Evolutionary conservation across 2,888 invertebrate species (phyloP).

Genomic region (Thecophora atra): DNA sequence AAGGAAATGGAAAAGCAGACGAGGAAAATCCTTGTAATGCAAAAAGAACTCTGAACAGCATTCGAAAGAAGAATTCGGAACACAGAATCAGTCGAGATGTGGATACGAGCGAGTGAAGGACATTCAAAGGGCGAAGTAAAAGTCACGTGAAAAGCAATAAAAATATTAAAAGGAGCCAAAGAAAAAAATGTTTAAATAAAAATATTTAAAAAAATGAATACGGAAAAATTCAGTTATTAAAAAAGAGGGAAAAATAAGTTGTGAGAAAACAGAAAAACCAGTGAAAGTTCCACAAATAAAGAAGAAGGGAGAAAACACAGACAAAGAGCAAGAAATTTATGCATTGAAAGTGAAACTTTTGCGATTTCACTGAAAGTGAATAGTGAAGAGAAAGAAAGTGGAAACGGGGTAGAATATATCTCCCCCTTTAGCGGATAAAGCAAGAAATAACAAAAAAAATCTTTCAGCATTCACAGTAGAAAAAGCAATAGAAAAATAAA

Average conservation of each 20-base stretch:
- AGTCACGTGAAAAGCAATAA: slow-evolving; percentile 13
- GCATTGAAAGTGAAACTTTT: slow-evolving; percentile 5
- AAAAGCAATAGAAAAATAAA: neutral
- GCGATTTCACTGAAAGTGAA: neutral
- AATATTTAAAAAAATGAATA: neutral
- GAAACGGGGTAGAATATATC: too few relatives aligned
- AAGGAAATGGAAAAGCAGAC: neutral
- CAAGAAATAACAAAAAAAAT: too few relatives aligned
- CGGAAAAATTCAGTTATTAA: too few relatives aligned
- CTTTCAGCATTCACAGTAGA: too few relatives aligned
- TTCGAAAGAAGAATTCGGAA: slow-evolving; percentile 13
- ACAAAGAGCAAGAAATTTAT: neutral
- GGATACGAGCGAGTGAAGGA: slow-evolving; percentile 47
- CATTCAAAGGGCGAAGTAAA: slow-evolving; percentile 20
- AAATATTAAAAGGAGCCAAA: neutral
- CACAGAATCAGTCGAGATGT: slow-evolving; percentile 50
- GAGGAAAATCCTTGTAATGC: slow-evolving; percentile 1
- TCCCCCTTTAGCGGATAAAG: too few relatives aligned
- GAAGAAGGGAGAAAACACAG: neutral
- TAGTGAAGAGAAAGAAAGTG: neutral
- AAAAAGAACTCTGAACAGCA: slow-evolving; percentile 16
- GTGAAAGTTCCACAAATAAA: neutral
- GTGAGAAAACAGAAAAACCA: neutral
- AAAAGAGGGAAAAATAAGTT: neutral
- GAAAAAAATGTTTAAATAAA: neutral